Percentiles rank a stretch among this genome's conserved stretches.
These are phyloP conservation scores for Drosophila pandora DNA, from an alignment of 1,140 invertebrate species.

Conservation along the genomic window DNA sequence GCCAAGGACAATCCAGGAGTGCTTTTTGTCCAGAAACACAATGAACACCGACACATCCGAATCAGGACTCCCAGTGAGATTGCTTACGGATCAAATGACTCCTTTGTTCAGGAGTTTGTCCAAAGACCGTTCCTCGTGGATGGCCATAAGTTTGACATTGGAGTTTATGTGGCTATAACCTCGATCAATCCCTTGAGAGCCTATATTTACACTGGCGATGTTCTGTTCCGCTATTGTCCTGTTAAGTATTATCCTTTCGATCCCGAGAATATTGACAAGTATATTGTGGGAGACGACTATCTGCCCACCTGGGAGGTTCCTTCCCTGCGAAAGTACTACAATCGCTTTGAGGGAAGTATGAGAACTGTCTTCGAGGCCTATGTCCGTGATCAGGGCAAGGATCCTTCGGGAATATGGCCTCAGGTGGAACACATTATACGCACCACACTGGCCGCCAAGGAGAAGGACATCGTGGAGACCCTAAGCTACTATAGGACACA, in stretches of 20 bases:
- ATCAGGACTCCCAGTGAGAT: conserved; percentile 89
- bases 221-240: conserved; percentile 95
- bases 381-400: conserved; percentile 87
- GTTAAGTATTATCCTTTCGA: conserved; percentile 97
- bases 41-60: conserved; percentile 94
- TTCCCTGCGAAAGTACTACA: conserved; percentile 91
- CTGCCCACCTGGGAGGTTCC: conserved; percentile 97
- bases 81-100: conserved; percentile 89
- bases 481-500: conserved; percentile 85
- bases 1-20: conserved; percentile 88
- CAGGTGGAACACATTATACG: conserved; percentile 92
- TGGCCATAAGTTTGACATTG: conserved; percentile 98
- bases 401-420: conserved; percentile 91
- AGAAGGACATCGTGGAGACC: conserved; percentile 87
- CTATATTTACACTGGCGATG: conserved; percentile 95
- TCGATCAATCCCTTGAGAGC: conserved; percentile 95
- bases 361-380: conserved; percentile 94
- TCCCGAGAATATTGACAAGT: conserved; percentile 91
- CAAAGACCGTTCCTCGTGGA: conserved; percentile 92
- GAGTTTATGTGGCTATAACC: conserved; percentile 96
- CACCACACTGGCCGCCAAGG: conserved; percentile 90
- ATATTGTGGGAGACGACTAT: conserved; percentile 98
- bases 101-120: conserved; percentile 96
- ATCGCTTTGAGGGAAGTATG: conserved; percentile 92
- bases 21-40: conserved; percentile 96